Percentiles rank a stretch among this genome's conserved stretches.
Evolutionary conservation across 2,797 vertebrate genomes (phyloP).

Genomic region (Falco novaeseelandiae): DNA sequence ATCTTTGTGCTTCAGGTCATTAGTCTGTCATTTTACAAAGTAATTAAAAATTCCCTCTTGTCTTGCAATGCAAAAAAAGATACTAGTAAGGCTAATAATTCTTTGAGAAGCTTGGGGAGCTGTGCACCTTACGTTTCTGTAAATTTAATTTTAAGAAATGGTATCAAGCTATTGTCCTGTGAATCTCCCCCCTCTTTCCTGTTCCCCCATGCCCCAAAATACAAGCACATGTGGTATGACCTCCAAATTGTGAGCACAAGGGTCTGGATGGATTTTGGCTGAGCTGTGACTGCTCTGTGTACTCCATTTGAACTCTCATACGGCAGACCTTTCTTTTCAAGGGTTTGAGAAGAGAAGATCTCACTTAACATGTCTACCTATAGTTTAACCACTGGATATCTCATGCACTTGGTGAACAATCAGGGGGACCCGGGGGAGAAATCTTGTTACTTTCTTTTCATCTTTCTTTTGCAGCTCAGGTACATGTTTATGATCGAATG

Average conservation of each 20-base stretch:
- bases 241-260: neutral
- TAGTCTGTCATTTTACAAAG: neutral
- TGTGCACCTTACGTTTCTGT: neutral
- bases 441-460: neutral
- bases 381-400: no score
- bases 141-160: neutral
- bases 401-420: neutral
- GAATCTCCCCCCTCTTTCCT: neutral
- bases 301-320: neutral
- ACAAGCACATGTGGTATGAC: neutral
- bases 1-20: neutral
- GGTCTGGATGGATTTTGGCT: neutral
- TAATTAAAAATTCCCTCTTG: neutral
- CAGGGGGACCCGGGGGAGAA: neutral
- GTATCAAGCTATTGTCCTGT: neutral
- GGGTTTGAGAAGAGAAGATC: neutral
- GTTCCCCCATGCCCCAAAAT: neutral
- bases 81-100: neutral
- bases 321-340: neutral
- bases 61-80: neutral
- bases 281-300: neutral
- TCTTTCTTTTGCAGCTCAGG: neutral
- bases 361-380: neutral
- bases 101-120: neutral
- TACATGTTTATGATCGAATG: neutral